A percentile compares a stretch with the other conserved stretches of the same genome.
phyloP scores from a whole-genome alignment of 2,888 invertebrate genomes.

The Busseola fusca region DNA sequence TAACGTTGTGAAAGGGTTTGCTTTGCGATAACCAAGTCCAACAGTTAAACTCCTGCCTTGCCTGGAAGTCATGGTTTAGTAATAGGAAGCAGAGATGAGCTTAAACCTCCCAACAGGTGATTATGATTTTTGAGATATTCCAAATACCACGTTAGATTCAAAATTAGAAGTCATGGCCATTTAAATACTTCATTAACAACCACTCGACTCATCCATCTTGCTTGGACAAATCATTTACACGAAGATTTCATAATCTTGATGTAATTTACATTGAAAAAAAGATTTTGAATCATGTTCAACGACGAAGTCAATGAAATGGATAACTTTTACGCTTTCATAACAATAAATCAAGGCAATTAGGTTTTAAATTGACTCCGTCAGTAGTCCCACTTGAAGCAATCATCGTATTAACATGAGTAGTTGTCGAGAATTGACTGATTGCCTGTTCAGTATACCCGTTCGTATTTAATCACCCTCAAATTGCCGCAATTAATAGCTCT shows the following conservation, averaged over 20 bases:
- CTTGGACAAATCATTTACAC: conserved; percentile 2
- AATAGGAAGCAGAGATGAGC: not conserved
- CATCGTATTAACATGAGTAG: conserved; percentile 76
- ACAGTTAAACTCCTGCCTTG: not conserved
- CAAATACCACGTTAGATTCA: not conserved
- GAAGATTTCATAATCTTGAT: conserved; percentile 6
- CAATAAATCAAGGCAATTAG: conserved; percentile 57
- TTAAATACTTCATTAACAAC: not conserved
- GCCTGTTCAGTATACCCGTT: conserved; percentile 73
- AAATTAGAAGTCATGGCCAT: not conserved
- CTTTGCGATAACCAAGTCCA: not conserved
- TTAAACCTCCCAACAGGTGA: not conserved
- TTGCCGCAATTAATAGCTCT: conserved; percentile 75
- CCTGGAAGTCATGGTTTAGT: not conserved
- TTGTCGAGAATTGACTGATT: conserved; percentile 78
- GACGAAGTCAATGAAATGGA: conserved; percentile 23
- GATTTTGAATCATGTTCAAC: conserved; percentile 3
- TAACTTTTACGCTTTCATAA: conserved; percentile 41
- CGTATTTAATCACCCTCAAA: conserved; percentile 77
- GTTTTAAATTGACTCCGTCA: conserved; percentile 57
- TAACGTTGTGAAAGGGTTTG: not conserved
- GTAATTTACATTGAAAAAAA: conserved; percentile 19
- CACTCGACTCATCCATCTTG: not conserved
- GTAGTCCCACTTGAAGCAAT: conserved; percentile 70
- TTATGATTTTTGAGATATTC: not conserved